Conservation (phyloP, 2,888 invertebrate species). For the Ceramica pisi region DNA sequence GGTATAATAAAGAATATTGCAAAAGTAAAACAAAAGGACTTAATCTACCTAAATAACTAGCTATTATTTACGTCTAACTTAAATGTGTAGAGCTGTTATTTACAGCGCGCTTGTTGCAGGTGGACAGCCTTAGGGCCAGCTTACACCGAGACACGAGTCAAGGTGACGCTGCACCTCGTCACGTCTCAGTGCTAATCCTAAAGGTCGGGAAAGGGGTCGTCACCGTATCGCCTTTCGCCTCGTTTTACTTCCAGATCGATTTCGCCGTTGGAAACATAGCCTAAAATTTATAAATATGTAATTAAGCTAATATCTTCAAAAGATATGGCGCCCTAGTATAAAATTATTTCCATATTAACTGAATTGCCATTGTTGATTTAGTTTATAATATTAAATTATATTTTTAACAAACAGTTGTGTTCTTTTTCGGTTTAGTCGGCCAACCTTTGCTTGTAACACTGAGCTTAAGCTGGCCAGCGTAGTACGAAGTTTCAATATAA, state of each 20-base stretch:
- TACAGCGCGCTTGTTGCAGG: no score
- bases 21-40: no score
- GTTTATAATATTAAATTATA: constrained; percentile 83
- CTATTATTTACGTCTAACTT: no score
- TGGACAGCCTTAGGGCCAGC: no score
- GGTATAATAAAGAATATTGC: no score
- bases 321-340: constrained; percentile 75
- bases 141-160: no score
- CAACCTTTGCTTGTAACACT: background rate
- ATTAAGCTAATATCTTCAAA: constrained; percentile 77
- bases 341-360: constrained; percentile 71
- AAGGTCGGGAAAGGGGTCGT: background rate
- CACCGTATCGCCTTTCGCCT: no score
- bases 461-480: background rate
- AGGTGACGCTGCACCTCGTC: no score
- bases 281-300: constrained; percentile 65
- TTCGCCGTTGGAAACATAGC: constrained; percentile 24
- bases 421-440: constrained; percentile 28
- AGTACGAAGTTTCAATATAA: background rate
- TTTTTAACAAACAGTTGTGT: constrained; percentile 69
- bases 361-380: constrained; percentile 86
- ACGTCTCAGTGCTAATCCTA: no score
- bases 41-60: no score
- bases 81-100: no score
- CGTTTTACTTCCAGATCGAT: background rate